Conservation (phyloP, 1,140 invertebrate genomes). For the Atta colombica region DNA sequence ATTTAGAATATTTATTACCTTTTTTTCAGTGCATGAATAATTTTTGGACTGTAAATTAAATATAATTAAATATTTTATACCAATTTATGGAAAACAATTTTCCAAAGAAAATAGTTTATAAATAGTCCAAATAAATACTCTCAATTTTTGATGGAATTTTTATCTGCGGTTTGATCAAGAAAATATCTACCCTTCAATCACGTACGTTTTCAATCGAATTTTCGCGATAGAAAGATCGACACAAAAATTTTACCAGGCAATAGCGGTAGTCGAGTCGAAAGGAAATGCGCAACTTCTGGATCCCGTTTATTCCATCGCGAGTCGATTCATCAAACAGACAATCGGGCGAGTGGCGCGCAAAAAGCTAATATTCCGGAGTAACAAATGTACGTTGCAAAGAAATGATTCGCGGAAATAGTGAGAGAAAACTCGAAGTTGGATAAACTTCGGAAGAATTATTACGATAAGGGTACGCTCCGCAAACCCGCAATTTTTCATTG, state of each 20-base stretch:
- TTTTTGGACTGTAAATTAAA: not conserved
- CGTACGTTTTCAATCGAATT: constrained; percentile 33
- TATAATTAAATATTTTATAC: not conserved
- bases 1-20: too few species aligned
- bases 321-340: constrained; percentile 58
- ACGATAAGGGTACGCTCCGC: constrained; percentile 22
- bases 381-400: constrained; percentile 52
- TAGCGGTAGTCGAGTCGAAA: constrained; percentile 20
- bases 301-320: constrained; percentile 50
- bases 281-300: constrained; percentile 35
- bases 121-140: not conserved
- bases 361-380: constrained; percentile 56
- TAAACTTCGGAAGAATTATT: constrained; percentile 54
- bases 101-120: not conserved
- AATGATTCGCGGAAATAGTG: constrained; percentile 47
- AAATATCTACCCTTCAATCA: constrained; percentile 42
- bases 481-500: constrained; percentile 44
- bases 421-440: constrained; percentile 46
- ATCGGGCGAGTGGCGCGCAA: constrained; percentile 51
- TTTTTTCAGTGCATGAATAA: too few species aligned
- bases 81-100: not conserved
- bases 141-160: constrained; percentile 5
- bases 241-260: constrained; percentile 26
- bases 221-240: constrained; percentile 29
- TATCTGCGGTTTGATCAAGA: constrained; percentile 28